Evolutionary conservation across 2,113 vertebrate genomes (phyloP).

Genomic region (Quiscalus mexicanus): DNA sequence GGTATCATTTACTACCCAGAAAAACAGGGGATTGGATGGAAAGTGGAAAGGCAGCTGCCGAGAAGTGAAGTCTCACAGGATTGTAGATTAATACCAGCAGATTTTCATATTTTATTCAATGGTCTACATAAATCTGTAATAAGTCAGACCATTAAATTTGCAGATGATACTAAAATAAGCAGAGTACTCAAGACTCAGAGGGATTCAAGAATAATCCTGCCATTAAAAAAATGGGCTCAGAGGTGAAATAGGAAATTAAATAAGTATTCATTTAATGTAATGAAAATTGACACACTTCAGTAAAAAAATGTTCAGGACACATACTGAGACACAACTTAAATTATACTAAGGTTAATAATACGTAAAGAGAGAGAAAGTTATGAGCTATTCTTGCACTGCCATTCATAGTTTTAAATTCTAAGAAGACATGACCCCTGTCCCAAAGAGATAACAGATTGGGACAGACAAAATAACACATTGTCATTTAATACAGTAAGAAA

Average conservation of each 20-base stretch:
- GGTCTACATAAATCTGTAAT: constrained; percentile 47
- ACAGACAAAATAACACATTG: not conserved
- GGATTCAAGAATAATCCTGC: constrained; percentile 42
- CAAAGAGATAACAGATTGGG: not conserved
- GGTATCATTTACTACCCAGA: not conserved
- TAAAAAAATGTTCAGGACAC: constrained; percentile 36
- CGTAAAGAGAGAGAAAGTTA: not conserved
- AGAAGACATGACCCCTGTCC: not conserved
- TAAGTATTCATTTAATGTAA: constrained; percentile 12
- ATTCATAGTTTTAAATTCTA: not conserved
- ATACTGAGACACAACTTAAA: not conserved
- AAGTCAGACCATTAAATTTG: constrained; percentile 62
- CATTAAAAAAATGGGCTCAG: constrained; percentile 32
- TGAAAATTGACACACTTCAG: constrained; percentile 21
- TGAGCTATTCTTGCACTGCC: not conserved
- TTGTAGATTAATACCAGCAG: constrained; percentile 17
- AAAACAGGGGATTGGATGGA: not conserved
- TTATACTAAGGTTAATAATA: not conserved
- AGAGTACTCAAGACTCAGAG: constrained; percentile 32
- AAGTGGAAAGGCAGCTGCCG: not conserved
- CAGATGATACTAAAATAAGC: constrained; percentile 54
- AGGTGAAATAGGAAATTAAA: constrained; percentile 32
- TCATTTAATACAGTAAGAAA: not conserved
- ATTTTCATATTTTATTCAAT: constrained; percentile 61
- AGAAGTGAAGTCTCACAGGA: not conserved